Conservation (phyloP, 2,888 invertebrate species). For the Microdon myrmicae region DNA sequence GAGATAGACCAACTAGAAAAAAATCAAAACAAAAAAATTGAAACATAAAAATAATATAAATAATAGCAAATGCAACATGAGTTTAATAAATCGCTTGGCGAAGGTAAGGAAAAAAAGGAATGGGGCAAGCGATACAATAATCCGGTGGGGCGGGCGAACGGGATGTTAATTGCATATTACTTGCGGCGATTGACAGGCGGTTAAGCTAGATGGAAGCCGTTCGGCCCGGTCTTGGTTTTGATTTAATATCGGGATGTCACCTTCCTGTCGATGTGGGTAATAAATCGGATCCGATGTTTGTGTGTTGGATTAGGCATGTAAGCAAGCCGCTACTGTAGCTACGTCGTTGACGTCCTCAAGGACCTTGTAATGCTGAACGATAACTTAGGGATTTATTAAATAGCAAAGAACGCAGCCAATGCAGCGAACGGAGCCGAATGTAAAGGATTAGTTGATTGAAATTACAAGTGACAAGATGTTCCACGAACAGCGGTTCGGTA, state of each 20-base stretch:
- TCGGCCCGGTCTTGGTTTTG: constrained; percentile 20
- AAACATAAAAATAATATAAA: not conserved
- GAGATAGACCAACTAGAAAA: constrained; percentile 56
- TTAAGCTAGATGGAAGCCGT: constrained; percentile 28
- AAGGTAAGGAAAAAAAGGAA: constrained; percentile 55
- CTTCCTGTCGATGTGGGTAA: constrained; percentile 49
- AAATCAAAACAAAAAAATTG: no score
- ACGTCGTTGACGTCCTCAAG: constrained; percentile 19
- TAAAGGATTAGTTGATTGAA: constrained; percentile 44
- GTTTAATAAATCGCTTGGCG: constrained; percentile 45
- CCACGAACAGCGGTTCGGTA: not conserved
- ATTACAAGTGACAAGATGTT: constrained; percentile 36
- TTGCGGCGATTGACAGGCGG: constrained; percentile 44
- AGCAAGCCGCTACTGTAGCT: constrained; percentile 46
- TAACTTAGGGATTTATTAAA: constrained; percentile 31
- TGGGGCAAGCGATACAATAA: constrained; percentile 44
- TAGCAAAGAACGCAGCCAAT: not conserved
- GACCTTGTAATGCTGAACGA: constrained; percentile 7
- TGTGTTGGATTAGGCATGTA: constrained; percentile 50
- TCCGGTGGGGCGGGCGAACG: constrained; percentile 11
- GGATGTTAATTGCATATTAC: constrained; percentile 50
- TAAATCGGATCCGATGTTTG: constrained; percentile 49
- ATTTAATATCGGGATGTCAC: constrained; percentile 50
- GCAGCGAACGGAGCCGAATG: not conserved
- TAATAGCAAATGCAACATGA: constrained; percentile 29